Base-by-base conservation (phyloP, 2,113 vertebrate genomes). In the Blennius ocellaris region DNA sequence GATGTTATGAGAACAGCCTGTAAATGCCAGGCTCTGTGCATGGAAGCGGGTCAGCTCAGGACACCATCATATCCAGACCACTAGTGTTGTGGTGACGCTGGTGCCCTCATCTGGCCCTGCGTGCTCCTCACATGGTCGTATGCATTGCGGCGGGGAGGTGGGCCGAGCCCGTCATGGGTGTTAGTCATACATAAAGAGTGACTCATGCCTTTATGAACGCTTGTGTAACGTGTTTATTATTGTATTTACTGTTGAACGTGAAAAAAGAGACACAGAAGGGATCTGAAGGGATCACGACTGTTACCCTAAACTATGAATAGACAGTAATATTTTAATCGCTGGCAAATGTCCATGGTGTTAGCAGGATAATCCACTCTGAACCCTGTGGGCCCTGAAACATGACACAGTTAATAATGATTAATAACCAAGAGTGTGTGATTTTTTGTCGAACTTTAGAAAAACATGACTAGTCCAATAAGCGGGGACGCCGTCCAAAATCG, bases 31-130 rank as follows among this genome's bases (percentile, higher is more conserved):
- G 6, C 40, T 54, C 64, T 38, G 21, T 63, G 30, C 58, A n/a
- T 2, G 37, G 50, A 40, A 16, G 1, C 52, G 44, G 74, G 82
- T 83, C 82, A 68, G n/a, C 73, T 79, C 66, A 70, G 82, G 79
- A 76, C 77, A 68, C 38, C 3, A 11, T 30, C 10, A 17, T 1
- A 53, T 11, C 3, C 61, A 68, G 1, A 60, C 6, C 57, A 51
- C 30, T 6, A 6, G 64, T 30, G 53, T 65, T 51, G 39, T 61
- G 69, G 54, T 47, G 52, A 67, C 55, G 69, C 59, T 84, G 69
- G 75, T 71, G 80, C 79, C 74, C 80, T 76, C 87, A n/a, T 58
- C 51, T 76, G 81, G 81, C 6, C 2, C 37, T 10, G 39, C 0
- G 9, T n/a, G 55, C 61, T 70, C 40, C 62, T 1, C 6, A 2